Evolutionary conservation across 1,140 invertebrate species (phyloP).

Genomic region (Anagrus nilaparvatae): DNA sequence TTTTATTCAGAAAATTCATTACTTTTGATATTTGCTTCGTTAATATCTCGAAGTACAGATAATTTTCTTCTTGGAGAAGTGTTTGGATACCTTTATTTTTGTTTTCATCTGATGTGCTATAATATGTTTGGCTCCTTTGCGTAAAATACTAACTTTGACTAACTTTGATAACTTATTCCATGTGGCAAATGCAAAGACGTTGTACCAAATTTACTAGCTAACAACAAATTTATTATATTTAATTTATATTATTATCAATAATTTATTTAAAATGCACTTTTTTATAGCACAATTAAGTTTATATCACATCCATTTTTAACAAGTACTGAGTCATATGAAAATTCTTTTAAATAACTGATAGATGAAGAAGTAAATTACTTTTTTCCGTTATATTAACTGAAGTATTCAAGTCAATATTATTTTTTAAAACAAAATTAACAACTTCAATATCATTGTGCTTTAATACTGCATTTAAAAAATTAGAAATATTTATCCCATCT

Average conservation of each 20-base stretch:
- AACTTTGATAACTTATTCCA: slow-evolving; percentile 3
- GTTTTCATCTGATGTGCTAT: background rate
- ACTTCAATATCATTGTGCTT: background rate
- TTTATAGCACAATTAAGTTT: background rate
- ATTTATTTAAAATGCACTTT: background rate
- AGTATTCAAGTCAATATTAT: background rate
- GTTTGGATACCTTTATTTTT: no score
- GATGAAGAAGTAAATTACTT: background rate
- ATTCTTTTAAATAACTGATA: background rate
- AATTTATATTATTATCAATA: background rate
- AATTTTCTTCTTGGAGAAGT: background rate
- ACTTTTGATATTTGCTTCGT: background rate
- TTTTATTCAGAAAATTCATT: background rate
- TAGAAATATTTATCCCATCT: no score
- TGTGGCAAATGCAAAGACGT: slow-evolving; percentile 7
- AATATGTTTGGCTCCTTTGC: background rate
- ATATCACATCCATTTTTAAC: slow-evolving; percentile 1
- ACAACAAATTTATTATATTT: background rate
- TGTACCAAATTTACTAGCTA: slow-evolving; percentile 5
- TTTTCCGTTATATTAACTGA: background rate
- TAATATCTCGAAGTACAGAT: background rate
- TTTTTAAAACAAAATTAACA: background rate
- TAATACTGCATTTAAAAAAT: no score
- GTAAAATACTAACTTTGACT: background rate
- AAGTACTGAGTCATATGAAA: background rate